These are phyloP conservation scores for Dromius quadrimaculatus DNA, from an alignment of 2,888 invertebrate species.

Conservation along the genomic window DNA sequence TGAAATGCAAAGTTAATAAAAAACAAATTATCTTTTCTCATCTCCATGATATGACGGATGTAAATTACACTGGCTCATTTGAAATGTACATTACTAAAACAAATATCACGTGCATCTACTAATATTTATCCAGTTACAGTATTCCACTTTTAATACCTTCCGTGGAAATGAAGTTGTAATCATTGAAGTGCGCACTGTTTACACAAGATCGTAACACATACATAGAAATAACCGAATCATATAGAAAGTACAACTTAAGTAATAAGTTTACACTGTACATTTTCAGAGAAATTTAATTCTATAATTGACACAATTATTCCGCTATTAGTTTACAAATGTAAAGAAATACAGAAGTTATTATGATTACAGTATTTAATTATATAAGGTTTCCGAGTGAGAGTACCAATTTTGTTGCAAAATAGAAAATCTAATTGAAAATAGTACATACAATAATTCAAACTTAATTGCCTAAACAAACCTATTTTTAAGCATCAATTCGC, in stretches of 20 bases:
- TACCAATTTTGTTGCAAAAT: too few relatives aligned
- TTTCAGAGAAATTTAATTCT: constrained; percentile 22
- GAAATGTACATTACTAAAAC: constrained; percentile 27
- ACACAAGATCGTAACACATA: constrained; percentile 26
- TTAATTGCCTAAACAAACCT: too few relatives aligned
- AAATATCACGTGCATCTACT: constrained; percentile 34
- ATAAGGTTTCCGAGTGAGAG: too few relatives aligned
- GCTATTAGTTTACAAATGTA: too few relatives aligned
- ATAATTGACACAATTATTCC: too few relatives aligned
- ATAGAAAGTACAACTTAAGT: constrained; percentile 5
- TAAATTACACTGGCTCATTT: constrained; percentile 37
- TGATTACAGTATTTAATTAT: too few relatives aligned
- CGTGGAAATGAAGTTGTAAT: constrained; percentile 43
- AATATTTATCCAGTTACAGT: constrained; percentile 40
- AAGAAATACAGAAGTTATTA: too few relatives aligned
- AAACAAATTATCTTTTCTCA: constrained; percentile 19
- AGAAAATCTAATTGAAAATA: too few relatives aligned
- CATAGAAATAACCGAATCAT: constrained; percentile 31
- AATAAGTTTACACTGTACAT: constrained; percentile 1
- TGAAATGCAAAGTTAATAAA: constrained; percentile 10
- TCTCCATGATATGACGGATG: constrained; percentile 28
- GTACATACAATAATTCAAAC: too few relatives aligned
- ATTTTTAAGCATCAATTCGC: too few relatives aligned
- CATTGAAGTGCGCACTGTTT: constrained; percentile 38
- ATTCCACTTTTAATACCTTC: constrained; percentile 36